Evolutionary conservation across 53 echinoderm and acorn worm genomes (phyloP).

Genomic region (Astropecten irregularis): DNA sequence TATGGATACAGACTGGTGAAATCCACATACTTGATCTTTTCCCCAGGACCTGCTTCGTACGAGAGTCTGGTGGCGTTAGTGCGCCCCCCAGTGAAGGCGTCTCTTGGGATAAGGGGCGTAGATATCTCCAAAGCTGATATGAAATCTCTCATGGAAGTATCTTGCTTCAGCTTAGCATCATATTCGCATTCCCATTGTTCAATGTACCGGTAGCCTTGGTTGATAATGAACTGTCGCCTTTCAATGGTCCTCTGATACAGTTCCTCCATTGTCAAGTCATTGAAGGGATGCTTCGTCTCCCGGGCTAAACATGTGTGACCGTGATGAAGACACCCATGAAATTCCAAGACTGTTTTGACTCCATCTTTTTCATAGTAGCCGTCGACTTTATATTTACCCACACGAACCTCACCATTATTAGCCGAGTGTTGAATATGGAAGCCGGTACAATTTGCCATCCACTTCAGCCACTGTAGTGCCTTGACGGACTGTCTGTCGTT

Average conservation of each 20-base stretch:
- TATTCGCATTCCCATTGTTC: constrained; percentile 21
- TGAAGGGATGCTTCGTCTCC: constrained; percentile 2
- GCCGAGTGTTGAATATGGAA: constrained; percentile 45
- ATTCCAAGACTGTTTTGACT: constrained; percentile 28
- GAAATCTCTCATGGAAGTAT: not conserved
- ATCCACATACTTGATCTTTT: constrained; percentile 68
- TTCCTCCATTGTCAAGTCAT: constrained; percentile 15
- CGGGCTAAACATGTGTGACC: constrained; percentile 25
- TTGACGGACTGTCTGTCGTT: constrained; percentile 51
- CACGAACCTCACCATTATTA: constrained; percentile 26
- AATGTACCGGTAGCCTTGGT: constrained; percentile 1
- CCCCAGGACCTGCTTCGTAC: not conserved
- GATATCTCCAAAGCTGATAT: not conserved
- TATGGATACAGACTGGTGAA: constrained; percentile 66
- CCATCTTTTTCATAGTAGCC: constrained; percentile 19
- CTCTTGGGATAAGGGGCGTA: constrained; percentile 4
- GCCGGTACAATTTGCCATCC: constrained; percentile 17
- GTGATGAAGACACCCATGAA: constrained; percentile 41
- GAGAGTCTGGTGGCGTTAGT: not conserved
- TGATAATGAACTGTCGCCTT: not conserved
- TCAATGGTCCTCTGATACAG: constrained; percentile 12
- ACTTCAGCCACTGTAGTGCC: constrained; percentile 57
- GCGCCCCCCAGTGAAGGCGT: constrained; percentile 7
- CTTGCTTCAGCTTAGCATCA: not conserved
- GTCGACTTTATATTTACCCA: constrained; percentile 48